phyloP scores from a whole-genome alignment of 2,113 vertebrate genomes.

The Xyrauchen texanus region DNA sequence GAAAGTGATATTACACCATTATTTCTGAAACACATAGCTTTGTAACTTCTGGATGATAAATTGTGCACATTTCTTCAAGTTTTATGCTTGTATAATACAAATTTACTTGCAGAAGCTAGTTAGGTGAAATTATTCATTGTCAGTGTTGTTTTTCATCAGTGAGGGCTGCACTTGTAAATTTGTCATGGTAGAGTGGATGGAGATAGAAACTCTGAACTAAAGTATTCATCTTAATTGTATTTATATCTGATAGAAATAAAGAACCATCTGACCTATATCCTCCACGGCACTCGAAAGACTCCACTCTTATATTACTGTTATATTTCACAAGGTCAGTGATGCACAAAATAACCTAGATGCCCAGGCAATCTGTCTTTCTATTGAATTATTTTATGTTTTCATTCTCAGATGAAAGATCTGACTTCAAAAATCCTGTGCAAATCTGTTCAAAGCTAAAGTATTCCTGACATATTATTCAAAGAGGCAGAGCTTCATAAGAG shows the following conservation, averaged over 20 bases:
- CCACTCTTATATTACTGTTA: not conserved
- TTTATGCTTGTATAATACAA: slow-evolving; percentile 6
- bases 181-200: not conserved
- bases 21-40: slow-evolving; percentile 2
- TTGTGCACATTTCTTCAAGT: not conserved
- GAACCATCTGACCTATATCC: not conserved
- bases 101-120: not conserved
- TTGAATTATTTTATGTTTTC: not conserved
- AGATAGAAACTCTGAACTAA: slow-evolving; percentile 14
- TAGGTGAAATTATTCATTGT: not conserved
- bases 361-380: not conserved
- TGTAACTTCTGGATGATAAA: slow-evolving; percentile 8
- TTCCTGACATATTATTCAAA: slow-evolving; percentile 3
- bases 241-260: not conserved
- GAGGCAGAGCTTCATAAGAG: slow-evolving; percentile 11
- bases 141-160: not conserved
- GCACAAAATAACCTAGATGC: slow-evolving; percentile 13
- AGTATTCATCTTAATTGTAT: slow-evolving; percentile 10
- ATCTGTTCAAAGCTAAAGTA: slow-evolving; percentile 12
- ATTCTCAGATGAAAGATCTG: slow-evolving; percentile 20
- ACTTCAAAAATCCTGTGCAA: slow-evolving; percentile 23
- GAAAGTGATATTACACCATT: slow-evolving; percentile 21
- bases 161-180: not conserved
- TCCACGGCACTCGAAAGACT: not conserved
- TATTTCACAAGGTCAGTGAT: slow-evolving; percentile 25